Base-by-base conservation (phyloP, 2,113 vertebrate genomes). In the Leptobrachium leishanense region DNA sequence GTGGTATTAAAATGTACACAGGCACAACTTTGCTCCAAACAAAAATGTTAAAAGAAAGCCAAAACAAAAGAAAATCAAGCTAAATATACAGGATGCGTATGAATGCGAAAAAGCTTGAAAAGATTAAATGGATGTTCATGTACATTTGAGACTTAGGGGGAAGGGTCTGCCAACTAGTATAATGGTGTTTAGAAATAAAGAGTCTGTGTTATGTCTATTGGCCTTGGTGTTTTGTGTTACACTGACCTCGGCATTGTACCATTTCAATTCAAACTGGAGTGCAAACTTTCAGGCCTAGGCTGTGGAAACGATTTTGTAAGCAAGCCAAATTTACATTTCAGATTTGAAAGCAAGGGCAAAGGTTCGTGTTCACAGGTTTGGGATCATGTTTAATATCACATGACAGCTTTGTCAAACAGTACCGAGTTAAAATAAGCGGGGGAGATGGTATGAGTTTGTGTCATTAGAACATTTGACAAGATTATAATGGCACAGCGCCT, bases 181-280 rank as follows among this genome's bases (percentile, higher is more conserved):
- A 81, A 86, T 89, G 82, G 82, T 88, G 88, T 88, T 87, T 86
- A 82, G 88, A 89, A 88, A 92, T 89, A 90, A 85, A 91, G 87
- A 91, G 92, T 93, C 93, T 93, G 91, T 95, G 92, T 96, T 96
- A 92, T 95, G 95, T 95, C 94, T 96, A 88, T 84, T 85, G 85
- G 82, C 76, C 85, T 82, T 80, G 87, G 85, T 92, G 88, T 93
- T 93, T 88, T 89, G 89, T 92, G 91, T 92, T 92, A 90, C 87
- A 82, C 87, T 94, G 91, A 94, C 92, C 91, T 89, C 84, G 64
- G 88, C 85, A 88, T 91, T 90, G 88, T 87, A 82, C 83, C 84
- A 78, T 86, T 88, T 87, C 86, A 82, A 74, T 87, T 83, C 82
- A 86, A 85, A 84, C 46, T 72, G 77, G 83, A 86, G 84, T 82